Evolutionary conservation across 2,797 vertebrate species (phyloP).

Genomic region (Bovichtus variegatus): DNA sequence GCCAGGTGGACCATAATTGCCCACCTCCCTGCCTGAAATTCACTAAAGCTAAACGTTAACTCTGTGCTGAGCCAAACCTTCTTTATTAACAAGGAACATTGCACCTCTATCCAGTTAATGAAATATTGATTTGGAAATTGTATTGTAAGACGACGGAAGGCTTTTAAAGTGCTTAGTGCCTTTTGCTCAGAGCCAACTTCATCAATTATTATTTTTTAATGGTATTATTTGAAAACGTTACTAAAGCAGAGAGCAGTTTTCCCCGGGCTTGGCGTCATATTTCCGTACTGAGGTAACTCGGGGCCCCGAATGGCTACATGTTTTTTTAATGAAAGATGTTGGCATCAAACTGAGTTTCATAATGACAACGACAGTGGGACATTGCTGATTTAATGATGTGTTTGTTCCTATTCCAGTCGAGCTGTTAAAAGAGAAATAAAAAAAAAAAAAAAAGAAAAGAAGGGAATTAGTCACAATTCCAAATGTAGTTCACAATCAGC

Average conservation of each 20-base stretch:
- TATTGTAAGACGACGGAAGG: conserved; percentile 71
- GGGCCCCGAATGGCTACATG: conserved; percentile 42
- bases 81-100: conserved; percentile 77
- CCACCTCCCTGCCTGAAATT: conserved; percentile 41
- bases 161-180: conserved; percentile 77
- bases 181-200: conserved; percentile 73
- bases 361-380: conserved; percentile 56
- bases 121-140: conserved; percentile 87
- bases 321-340: conserved; percentile 67
- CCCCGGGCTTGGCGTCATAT: conserved; percentile 36
- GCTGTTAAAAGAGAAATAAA: conserved; percentile 31
- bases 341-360: conserved; percentile 57
- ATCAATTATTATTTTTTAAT: conserved; percentile 76
- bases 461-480: conserved; percentile 38
- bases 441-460: not conserved
- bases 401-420: conserved; percentile 59
- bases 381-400: conserved; percentile 66
- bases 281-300: conserved; percentile 36
- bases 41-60: conserved; percentile 51
- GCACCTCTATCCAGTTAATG: conserved; percentile 79
- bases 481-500: conserved; percentile 58
- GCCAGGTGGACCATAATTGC: conserved; percentile 45
- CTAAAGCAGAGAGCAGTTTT: conserved; percentile 52
- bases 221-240: conserved; percentile 62
- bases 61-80: conserved; percentile 57